Evolutionary conservation across 2,113 vertebrate genomes (phyloP), one percentile per base, ranked within the genome.

Genomic region (Coturnix japonica): DNA sequence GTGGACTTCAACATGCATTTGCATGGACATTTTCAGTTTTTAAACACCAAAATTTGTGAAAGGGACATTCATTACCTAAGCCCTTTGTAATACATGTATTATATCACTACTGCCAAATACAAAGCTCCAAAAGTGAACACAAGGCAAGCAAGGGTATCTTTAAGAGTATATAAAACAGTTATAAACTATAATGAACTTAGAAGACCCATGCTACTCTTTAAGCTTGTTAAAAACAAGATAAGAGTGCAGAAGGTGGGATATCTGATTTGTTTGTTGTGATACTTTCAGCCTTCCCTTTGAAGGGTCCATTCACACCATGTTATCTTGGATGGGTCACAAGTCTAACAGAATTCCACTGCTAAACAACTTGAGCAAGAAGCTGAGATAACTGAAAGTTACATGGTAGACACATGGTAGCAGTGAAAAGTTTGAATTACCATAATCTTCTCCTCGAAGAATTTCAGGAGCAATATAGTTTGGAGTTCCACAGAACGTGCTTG

Each of bases 391-490:
- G 22, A 43, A 51, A 63, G 31, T 43, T 46, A 47, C 3, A 78
- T 17, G 22, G 22, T 49, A 53, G 51, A 15, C 16, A 53, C 26
- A 53, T 3, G 12, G 13, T 4, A 78, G 54, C n/a, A 89, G 21
- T 63, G 17, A 81, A 30, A 77, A 94, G 81, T 74, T 69, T 44
- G 5, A 41, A 91, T 98, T 98, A 99, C 99, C 99, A 57, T 99
- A 99, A 96, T 99, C 99, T 94, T 99, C 99, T 97, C 99, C 99
- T 96, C 99, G 89, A 83, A 99, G 98, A 95, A 99, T 99, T 97
- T 99, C 99, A 7, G 99, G 99, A 93, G 99, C 99, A 60, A 99
- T 99, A 90, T 99, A 99, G 97, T 99, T 99, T 78, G 99, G 99
- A 95, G 99, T 99, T 49, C 99, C 99, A 87, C 99, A 99, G 97